Evolutionary conservation across 2,113 vertebrate species (phyloP).

Genomic region (Andinoacara biseriatus): DNA sequence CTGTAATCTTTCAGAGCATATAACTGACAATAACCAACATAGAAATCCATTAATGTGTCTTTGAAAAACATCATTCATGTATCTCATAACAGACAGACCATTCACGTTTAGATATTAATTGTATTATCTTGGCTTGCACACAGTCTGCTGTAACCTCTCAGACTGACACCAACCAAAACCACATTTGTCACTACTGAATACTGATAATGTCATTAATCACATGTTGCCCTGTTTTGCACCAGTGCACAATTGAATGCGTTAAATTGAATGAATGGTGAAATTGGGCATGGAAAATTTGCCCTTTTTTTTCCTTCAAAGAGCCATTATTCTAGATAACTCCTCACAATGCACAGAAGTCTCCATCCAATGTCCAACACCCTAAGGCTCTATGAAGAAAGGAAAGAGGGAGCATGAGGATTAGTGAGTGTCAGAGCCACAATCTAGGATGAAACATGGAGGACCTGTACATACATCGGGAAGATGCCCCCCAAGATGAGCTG

Average conservation of each 20-base stretch:
- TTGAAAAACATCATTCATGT: neutral
- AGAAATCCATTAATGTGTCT: neutral
- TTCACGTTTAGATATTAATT: neutral
- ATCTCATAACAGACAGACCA: no score
- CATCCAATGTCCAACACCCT: neutral
- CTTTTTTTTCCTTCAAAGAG: neutral
- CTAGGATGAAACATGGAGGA: neutral
- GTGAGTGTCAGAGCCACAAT: neutral
- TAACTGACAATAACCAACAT: neutral
- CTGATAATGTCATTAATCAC: conserved; percentile 1
- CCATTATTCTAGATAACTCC: neutral
- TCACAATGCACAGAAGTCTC: neutral
- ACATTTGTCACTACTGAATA: neutral
- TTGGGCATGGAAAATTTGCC: neutral
- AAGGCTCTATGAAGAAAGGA: neutral
- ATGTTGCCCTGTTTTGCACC: neutral
- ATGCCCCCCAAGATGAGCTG: no score
- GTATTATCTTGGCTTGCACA: neutral
- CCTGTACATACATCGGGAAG: neutral
- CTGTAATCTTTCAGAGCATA: neutral
- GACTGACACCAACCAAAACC: neutral
- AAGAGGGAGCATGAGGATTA: neutral
- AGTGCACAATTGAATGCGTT: neutral
- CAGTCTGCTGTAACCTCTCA: neutral
- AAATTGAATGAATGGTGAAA: neutral